These are phyloP conservation scores for Chromoteleia sp. DNA, from an alignment of 2,888 invertebrate species.

Conservation along the genomic window DNA sequence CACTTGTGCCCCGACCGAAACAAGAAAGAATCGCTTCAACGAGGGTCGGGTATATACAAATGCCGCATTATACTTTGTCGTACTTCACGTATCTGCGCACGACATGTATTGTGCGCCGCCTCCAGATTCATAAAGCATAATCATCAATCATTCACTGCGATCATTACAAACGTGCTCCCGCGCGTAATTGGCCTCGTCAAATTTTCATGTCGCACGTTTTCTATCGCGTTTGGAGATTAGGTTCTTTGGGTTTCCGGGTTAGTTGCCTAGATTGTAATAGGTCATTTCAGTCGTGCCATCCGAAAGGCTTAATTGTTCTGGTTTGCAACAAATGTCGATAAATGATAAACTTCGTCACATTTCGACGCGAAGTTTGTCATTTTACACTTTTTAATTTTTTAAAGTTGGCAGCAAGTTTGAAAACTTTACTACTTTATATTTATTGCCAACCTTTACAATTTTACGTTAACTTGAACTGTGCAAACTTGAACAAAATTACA, in stretches of 20 bases:
- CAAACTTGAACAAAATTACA: too few species aligned
- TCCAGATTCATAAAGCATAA: slow-evolving; percentile 29
- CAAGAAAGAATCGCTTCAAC: slow-evolving; percentile 62
- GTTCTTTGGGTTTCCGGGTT: slow-evolving; percentile 35
- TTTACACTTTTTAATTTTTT: too few species aligned
- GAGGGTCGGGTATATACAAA: slow-evolving; percentile 59
- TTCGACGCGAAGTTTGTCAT: too few species aligned
- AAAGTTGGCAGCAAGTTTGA: too few species aligned
- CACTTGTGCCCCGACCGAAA: slow-evolving; percentile 62
- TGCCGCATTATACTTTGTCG: slow-evolving; percentile 51
- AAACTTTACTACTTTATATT: too few species aligned
- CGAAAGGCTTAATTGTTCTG: too few species aligned
- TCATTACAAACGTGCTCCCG: slow-evolving; percentile 23
- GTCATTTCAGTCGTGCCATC: too few species aligned
- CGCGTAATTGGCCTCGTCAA: slow-evolving; percentile 8
- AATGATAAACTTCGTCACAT: too few species aligned
- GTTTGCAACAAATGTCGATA: too few species aligned
- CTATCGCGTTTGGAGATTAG: slow-evolving; percentile 16
- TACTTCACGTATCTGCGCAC: slow-evolving; percentile 58
- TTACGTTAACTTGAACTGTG: too few species aligned
- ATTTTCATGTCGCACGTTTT: slow-evolving; percentile 7
- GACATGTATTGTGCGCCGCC: slow-evolving; percentile 23
- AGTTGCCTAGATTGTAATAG: not conserved
- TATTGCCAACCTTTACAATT: too few species aligned
- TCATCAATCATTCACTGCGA: slow-evolving; percentile 56